Conservation (phyloP, 2,888 invertebrate species). For the Tortrix viridana region DNA sequence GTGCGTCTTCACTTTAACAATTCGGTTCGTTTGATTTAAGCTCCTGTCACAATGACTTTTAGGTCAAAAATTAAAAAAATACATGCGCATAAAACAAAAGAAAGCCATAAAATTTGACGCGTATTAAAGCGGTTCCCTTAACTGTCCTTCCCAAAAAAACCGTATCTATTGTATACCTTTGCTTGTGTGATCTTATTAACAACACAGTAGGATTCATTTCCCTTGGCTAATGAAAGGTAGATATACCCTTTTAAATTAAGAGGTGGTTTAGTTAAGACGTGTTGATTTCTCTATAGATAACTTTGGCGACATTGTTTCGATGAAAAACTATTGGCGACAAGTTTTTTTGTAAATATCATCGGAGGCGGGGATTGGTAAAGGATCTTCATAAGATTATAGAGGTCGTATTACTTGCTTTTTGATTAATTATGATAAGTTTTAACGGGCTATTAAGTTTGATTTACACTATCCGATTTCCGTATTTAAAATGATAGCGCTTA, state of each 20-base stretch:
- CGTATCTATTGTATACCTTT: no score
- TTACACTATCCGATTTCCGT: slow-evolving; percentile 16
- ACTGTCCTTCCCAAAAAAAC: no score
- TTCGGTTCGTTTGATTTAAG: no score
- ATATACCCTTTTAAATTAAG: no score
- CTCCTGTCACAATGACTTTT: not conserved
- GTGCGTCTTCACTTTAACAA: not conserved
- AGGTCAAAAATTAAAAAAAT: not conserved
- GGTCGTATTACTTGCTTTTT: slow-evolving; percentile 16
- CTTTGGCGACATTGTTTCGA: slow-evolving; percentile 53
- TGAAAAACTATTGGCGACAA: slow-evolving; percentile 20
- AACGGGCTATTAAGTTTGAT: slow-evolving; percentile 23
- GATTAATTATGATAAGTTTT: slow-evolving; percentile 6
- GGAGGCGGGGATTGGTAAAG: slow-evolving; percentile 19
- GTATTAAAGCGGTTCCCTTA: slow-evolving; percentile 48
- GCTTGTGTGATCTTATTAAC: no score
- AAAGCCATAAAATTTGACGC: slow-evolving; percentile 53
- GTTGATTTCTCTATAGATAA: slow-evolving; percentile 58
- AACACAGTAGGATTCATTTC: no score
- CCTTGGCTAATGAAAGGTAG: no score
- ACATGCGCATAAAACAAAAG: not conserved
- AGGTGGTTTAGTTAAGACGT: slow-evolving; percentile 46
- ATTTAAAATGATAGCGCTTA: no score
- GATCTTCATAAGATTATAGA: slow-evolving; percentile 7
- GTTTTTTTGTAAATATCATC: slow-evolving; percentile 21